Percentiles rank a stretch among this genome's conserved stretches.
Evolutionary conservation across 2,113 vertebrate species (phyloP).

Genomic region (Lates calcarifer): DNA sequence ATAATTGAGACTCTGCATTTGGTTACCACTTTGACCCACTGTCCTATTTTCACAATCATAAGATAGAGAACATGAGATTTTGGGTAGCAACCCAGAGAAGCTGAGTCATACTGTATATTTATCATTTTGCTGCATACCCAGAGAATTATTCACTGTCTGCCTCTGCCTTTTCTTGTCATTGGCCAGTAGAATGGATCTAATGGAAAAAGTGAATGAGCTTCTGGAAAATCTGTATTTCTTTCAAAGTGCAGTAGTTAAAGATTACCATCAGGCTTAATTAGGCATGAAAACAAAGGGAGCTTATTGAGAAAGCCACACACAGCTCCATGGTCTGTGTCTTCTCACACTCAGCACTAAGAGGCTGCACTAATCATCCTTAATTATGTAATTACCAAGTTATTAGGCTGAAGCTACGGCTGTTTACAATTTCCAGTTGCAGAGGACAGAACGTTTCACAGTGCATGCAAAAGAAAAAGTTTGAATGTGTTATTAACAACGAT

Average conservation of each 20-base stretch:
- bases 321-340: background rate
- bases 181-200: conserved; percentile 4
- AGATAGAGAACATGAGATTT: conserved; percentile 5
- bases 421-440: conserved; percentile 23
- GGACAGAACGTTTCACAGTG: background rate
- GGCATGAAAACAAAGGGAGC: conserved; percentile 21
- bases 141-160: conserved; percentile 22
- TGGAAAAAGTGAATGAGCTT: conserved; percentile 36
- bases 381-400: conserved; percentile 46
- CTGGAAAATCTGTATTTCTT: conserved; percentile 37
- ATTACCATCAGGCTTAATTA: conserved; percentile 49
- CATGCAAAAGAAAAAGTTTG: conserved; percentile 1
- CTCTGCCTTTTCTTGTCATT: background rate
- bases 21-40: background rate
- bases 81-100: background rate
- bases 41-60: background rate
- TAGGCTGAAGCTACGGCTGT: conserved; percentile 12
- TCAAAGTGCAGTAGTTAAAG: conserved; percentile 9
- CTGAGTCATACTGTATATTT: conserved; percentile 30
- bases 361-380: conserved; percentile 60
- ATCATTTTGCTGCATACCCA: background rate
- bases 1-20: background rate
- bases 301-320: conserved; percentile 39
- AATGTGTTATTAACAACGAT: background rate
- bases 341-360: conserved; percentile 14